Evolutionary conservation across 2,113 vertebrate genomes (phyloP), one percentile per base, ranked within the genome.

Genomic region (Tyrannus savana): DNA sequence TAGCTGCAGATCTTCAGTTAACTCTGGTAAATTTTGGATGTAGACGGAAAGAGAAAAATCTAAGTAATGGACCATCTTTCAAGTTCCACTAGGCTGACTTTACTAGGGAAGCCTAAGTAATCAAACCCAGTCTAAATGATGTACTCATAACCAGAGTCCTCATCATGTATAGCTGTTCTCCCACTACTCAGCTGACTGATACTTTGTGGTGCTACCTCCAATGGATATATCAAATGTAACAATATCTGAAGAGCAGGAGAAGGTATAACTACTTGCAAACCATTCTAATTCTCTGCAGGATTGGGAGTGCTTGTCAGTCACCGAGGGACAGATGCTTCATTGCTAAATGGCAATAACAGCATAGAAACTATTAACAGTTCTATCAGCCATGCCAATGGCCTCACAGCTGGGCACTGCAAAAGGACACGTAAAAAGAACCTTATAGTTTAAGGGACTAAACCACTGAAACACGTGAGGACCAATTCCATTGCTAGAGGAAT

Each of bases 151-250:
- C 6, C 33, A 50, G 71, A 59, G 47, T 21, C 16, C 47, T 22
- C 39, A 22, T 1, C 39, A 7, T 2, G 3, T 12, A 3, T 0
- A 46, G 46, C 35, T 75, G 30, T 28, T 22, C 47, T 75, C 10
- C 30, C 58, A 50, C 1, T 46, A 44, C 58, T 81, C 46, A 49
- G 30, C 22, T 47, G 64, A 27, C 25, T 2, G 63, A 41, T 2
- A 15, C 8, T 52, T 33, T 11, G 37, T 23, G 52, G 37, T 59
- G 56, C 60, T 66, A 52, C 42, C 60, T 87, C 46, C 42, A 49
- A 24, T 1, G 10, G 60, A 37, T 58, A 19, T 7, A 59, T 9
- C 25, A 41, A 46, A 75, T 87, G n/a, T 30, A 67, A 68, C 63
- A 62, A 3, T 22, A 28, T 12, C 79, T 72, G 47, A 74, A 46